Evolutionary conservation across 2,113 vertebrate species (phyloP).

Genomic region (Pavo muticus): DNA sequence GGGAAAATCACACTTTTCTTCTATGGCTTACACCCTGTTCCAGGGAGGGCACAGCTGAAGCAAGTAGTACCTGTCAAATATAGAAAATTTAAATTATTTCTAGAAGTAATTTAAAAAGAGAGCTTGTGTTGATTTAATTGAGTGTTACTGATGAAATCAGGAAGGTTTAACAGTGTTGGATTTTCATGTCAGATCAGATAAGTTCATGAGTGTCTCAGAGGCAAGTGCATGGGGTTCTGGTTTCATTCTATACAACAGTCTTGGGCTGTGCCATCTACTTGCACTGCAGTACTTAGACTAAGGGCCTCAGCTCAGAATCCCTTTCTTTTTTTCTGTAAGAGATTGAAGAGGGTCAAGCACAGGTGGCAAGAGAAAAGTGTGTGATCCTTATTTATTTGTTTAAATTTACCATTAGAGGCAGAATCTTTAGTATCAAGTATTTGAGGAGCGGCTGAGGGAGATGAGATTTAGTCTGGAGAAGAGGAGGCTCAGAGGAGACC

Average conservation of each 20-base stretch:
- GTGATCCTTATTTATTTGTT: background rate
- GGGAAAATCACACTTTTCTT: background rate
- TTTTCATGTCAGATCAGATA: background rate
- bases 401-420: background rate
- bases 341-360: background rate
- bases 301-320: background rate
- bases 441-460: background rate
- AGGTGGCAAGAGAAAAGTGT: accelerated
- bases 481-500: too few relatives aligned
- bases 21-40: background rate
- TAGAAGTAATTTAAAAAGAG: background rate
- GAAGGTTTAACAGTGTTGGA: background rate
- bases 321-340: background rate
- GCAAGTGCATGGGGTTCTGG: background rate
- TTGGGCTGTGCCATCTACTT: background rate
- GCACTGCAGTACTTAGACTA: accelerated
- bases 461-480: too few relatives aligned
- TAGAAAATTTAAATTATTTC: background rate
- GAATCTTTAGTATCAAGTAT: background rate
- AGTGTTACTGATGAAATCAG: background rate
- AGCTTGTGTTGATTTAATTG: background rate
- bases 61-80: background rate
- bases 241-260: background rate
- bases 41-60: background rate
- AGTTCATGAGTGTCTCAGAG: background rate